phyloP scores from a whole-genome alignment of 1,140 invertebrate species.

The Teleopsis dalmanni region DNA sequence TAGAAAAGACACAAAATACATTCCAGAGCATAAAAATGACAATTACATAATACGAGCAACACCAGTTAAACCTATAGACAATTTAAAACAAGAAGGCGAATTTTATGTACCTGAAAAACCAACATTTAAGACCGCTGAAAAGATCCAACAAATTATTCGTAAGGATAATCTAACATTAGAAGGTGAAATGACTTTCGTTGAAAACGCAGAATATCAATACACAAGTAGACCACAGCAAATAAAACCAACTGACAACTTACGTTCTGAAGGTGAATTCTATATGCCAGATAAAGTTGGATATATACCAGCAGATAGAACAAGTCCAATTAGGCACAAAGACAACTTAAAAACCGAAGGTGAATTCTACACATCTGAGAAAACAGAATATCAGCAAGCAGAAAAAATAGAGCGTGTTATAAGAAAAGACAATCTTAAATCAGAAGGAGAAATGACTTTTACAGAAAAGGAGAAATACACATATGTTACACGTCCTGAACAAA shows the following conservation, averaged over 20 bases:
- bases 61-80: constrained; percentile 46
- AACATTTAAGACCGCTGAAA: constrained; percentile 43
- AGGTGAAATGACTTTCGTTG: constrained; percentile 52
- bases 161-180: constrained; percentile 50
- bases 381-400: constrained; percentile 45
- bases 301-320: constrained; percentile 49
- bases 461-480: constrained; percentile 48
- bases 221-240: constrained; percentile 48
- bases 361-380: constrained; percentile 47
- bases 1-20: constrained; percentile 57
- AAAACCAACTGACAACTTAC: constrained; percentile 12
- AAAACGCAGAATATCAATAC: constrained; percentile 45
- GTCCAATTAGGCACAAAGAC: constrained; percentile 51
- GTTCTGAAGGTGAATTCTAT: constrained; percentile 55
- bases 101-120: constrained; percentile 46
- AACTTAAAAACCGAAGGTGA: constrained; percentile 53
- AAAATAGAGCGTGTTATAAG: constrained; percentile 39
- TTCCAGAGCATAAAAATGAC: constrained; percentile 52
- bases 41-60: constrained; percentile 51
- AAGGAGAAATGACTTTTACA: constrained; percentile 46
- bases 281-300: constrained; percentile 43
- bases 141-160: constrained; percentile 44
- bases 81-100: constrained; percentile 52
- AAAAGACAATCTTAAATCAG: constrained; percentile 44
- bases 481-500: constrained; percentile 41